Percentiles rank a stretch among this genome's conserved stretches.
Evolutionary conservation across 2,888 invertebrate genomes (phyloP).

Genomic region (Aplocera efformata): DNA sequence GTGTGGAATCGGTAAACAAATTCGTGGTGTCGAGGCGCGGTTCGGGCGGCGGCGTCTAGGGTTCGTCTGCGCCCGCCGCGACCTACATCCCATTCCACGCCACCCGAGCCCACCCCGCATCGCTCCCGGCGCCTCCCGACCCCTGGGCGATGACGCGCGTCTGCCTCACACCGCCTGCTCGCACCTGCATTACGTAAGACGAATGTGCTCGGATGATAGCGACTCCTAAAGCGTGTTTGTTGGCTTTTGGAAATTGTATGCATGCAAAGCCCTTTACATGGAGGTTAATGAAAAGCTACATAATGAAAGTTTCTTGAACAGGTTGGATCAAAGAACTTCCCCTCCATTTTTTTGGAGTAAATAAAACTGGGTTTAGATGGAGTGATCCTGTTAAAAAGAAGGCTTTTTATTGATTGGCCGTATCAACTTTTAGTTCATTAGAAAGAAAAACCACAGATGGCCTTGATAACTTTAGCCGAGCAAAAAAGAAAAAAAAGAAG

Average conservation of each 20-base stretch:
- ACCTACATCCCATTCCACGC: conserved; percentile 56
- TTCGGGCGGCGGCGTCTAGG: conserved; percentile 65
- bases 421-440: too few species aligned
- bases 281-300: conserved; percentile 2
- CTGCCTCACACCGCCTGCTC: conserved; percentile 35
- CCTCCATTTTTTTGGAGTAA: too few species aligned
- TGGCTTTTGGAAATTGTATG: conserved; percentile 9
- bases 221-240: conserved; percentile 24
- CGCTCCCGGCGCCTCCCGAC: conserved; percentile 26
- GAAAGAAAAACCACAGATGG: too few species aligned
- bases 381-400: too few species aligned
- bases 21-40: conserved; percentile 37
- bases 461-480: too few species aligned
- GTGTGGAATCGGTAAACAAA: conserved; percentile 30
- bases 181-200: conserved; percentile 68
- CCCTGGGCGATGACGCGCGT: conserved; percentile 35
- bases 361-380: too few species aligned
- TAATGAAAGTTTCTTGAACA: not conserved
- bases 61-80: conserved; percentile 74
- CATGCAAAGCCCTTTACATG: conserved; percentile 8
- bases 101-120: conserved; percentile 29
- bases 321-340: not conserved
- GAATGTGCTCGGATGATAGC: conserved; percentile 49
- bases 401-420: too few species aligned
- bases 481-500: not conserved